Base-by-base conservation (phyloP, 2,797 vertebrate genomes). In the Tadarida brasiliensis region DNA sequence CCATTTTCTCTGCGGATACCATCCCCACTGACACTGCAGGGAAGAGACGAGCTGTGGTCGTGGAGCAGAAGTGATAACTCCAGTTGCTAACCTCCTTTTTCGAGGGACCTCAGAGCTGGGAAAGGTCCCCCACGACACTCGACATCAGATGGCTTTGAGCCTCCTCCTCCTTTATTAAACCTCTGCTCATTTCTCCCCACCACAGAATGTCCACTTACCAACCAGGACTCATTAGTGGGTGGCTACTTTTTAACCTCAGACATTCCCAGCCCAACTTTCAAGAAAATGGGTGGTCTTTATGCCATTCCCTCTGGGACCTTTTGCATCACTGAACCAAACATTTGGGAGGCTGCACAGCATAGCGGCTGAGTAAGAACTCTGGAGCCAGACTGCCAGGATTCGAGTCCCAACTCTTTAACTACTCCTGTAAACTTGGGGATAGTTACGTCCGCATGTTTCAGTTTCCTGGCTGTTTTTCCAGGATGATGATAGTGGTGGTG, bases 191-290 rank as follows among this genome's bases (percentile, higher is more conserved):
- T 57, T 85, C 61, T 28, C 30, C 35, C 47, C 28, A 19, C 49
- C 49, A 15, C 4, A 86, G 49, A 90, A 57, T 26, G 47, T 57
- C 67, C 87, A 22, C 24, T 84, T 63, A 22, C 16, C 65, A 73
- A 19, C 1, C 78, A 94, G 30, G 26, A 82, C 51, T 63, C 94
- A 15, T 85, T 28, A 35, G 9, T n/a, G 10, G 20, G 47, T 11
- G 9, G 51, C 59, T 92, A 49, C 3, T n/a, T 92, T 93, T 80
- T 63, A 86, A 88, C 22, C 44, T 94, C 77, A 35, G 85, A 86
- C 16, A 39, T 73, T 71, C 39, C 92, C 30, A 85, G 30, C 8
- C 49, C 82, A 65, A n/a, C 39, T 82, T 94, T 44, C 59, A 57
- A 83, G 77, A 82, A 87, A 86, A 85, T 7, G 39, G 39, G 35